Base-by-base conservation (phyloP, 2,888 invertebrate species). In the Argyra leucocephala region DNA sequence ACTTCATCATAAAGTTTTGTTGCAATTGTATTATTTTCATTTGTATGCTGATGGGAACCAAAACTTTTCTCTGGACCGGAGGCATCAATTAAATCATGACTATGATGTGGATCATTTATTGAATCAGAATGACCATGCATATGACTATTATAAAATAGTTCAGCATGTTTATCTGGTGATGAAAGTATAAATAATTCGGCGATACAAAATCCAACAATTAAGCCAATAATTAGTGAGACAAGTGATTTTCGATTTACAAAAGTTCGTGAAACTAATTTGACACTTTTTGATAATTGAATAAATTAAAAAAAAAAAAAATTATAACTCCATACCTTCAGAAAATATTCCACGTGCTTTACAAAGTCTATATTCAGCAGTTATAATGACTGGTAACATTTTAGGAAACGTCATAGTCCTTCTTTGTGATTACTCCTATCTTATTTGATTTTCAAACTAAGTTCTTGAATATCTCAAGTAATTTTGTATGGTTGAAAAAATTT, bases 1-100 rank as follows among this genome's bases (percentile, higher is more conserved):
- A 96, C 90, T 72, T 87, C 86, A 69, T 85, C 82, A 6, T 85
- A 81, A 70, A 94, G 78, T 68, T 86, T 84, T 70, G 86, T 84
- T 0, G 93, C 93, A 9, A 91, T 75, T 0, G 82, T 78, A 18
- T 80, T 79, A 75, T 89, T 89, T 73, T 91, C 90, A 71, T 85
- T 84, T 67, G 80, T 82, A 71, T 91, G 90, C 0, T 62, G 76
- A 71, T 85, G 83, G 21, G 71, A 71, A 6, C 81, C 82, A 5
- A 82, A 76, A 69, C 82, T 81, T 23, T 69, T 66, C 23, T 77
- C 76, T 10, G 82, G 82, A 0, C 82, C 82, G 2, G 74, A 70
- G 36, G 76, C 73, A 64, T 79, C 78, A 18, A 77, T 72, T 71
- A 82, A 73, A 69, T 81, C 80, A 68, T 76, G 75, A 63, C 80